These are phyloP conservation scores for Habrosyne pyritoides DNA, from an alignment of 2,888 invertebrate species.

Conservation along the genomic window DNA sequence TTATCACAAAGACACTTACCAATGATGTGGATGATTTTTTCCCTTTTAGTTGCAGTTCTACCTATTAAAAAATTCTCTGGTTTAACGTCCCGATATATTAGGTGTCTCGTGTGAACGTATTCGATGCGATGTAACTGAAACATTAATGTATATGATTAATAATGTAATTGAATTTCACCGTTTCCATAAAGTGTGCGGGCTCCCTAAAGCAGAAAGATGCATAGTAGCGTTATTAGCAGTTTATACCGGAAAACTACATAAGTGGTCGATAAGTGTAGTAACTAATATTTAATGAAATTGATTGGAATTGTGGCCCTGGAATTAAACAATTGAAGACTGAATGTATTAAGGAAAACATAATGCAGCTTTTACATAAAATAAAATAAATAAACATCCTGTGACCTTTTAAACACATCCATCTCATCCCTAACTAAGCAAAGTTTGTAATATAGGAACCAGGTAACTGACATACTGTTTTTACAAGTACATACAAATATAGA, in stretches of 20 bases:
- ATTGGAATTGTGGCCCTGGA: not conserved
- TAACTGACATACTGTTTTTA: no score
- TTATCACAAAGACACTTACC: constrained; percentile 85
- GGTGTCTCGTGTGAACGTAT: constrained; percentile 99
- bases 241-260: not conserved
- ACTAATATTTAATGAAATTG: constrained; percentile 7
- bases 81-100: constrained; percentile 99
- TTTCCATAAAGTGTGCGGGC: no score
- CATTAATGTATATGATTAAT: constrained; percentile 28
- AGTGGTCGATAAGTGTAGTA: not conserved
- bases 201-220: no score
- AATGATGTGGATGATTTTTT: constrained; percentile 99
- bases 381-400: no score
- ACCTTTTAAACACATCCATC: no score
- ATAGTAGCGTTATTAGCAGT: no score
- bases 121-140: constrained; percentile 98
- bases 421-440: no score
- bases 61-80: constrained; percentile 99
- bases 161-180: no score
- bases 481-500: no score
- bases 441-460: no score
- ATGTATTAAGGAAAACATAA: constrained; percentile 9
- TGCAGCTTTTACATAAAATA: no score
- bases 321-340: no score
- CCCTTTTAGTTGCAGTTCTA: constrained; percentile 97